Percentiles rank a stretch among this genome's conserved stretches.
These are phyloP conservation scores for Onychostoma macrolepis DNA, from an alignment of 2,113 vertebrate species.

Conservation along the genomic window DNA sequence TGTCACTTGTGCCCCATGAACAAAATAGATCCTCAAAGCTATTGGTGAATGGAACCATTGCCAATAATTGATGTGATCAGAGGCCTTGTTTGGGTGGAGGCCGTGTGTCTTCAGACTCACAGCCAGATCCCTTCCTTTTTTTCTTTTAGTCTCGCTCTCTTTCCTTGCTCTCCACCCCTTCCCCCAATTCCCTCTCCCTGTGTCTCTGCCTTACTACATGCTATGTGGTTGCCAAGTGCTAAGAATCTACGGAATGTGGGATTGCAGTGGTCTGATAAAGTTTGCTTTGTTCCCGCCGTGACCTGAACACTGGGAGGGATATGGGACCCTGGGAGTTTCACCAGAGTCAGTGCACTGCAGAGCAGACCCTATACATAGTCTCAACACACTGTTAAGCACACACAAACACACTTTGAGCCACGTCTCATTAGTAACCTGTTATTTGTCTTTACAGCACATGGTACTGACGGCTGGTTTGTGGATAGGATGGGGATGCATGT, in stretches of 20 bases:
- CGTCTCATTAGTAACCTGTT: background rate
- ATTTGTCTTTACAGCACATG: background rate
- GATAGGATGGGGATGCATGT: background rate
- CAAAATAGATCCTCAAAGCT: background rate
- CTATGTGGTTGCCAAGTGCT: slow-evolving; percentile 84
- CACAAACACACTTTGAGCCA: slow-evolving; percentile 2
- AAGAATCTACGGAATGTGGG: slow-evolving; percentile 94
- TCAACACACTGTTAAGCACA: slow-evolving; percentile 26
- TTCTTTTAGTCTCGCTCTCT: slow-evolving; percentile 36
- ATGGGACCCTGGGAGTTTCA: slow-evolving; percentile 79
- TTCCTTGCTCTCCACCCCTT: slow-evolving; percentile 41
- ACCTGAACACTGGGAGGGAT: slow-evolving; percentile 84
- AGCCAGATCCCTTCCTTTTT: slow-evolving; percentile 21
- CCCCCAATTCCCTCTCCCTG: slow-evolving; percentile 50
- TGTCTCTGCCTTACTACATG: slow-evolving; percentile 67
- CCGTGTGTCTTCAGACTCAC: slow-evolving; percentile 34
- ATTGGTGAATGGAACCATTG: slow-evolving; percentile 18
- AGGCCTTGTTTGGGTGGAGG: slow-evolving; percentile 29
- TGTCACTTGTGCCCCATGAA: too few species aligned
- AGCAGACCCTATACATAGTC: background rate
- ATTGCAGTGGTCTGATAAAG: slow-evolving; percentile 90
- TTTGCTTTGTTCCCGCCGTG: slow-evolving; percentile 95
- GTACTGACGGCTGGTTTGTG: background rate
- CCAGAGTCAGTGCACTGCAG: slow-evolving; percentile 63
- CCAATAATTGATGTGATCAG: slow-evolving; percentile 40